Evolutionary conservation across 2,888 invertebrate species (phyloP), one percentile per base, ranked within the genome.

Genomic region (Eudemis profundana): DNA sequence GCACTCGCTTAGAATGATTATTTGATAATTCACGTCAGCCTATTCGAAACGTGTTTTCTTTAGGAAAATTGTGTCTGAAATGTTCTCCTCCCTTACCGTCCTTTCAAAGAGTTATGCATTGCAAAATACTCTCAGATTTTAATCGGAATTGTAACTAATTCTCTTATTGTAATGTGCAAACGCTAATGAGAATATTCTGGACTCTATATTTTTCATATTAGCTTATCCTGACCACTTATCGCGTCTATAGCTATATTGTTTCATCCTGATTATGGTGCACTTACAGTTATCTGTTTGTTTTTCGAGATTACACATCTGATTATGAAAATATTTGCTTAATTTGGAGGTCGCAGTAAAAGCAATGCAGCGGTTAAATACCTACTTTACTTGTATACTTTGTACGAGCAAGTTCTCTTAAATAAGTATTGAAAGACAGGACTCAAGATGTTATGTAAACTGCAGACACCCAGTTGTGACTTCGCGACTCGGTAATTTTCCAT

Each of bases 401-500:
- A 50, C 57, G 57, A 50, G 57, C 33, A 64, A n/a, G n/a, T 51
- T 64, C 40, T 44, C 44, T 56, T 49, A 15, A n/a, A 23, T 53
- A 38, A 54, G 57, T 47, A 60, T 57, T 51, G 51, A 53, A 38
- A 38, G 63, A 47, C 44, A 29, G 36, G 38, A 60, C 59, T 65
- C 38, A 27, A 29, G 51, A 47, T 65, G 65, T 65, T 65, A 65
- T 65, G 65, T 65, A 65, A 65, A 65, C 65, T 47, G 4, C 40
- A 21, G 38, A 38, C 61, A 60, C 44, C 50, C 42, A 60, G 38
- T 53, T 21, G 42, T 36, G 33, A 38, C 56, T 38, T 53, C 29
- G 42, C 42, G 33, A 38, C 56, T 38, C 59, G 38, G 67, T 67
- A 59, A 57, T 50, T 57, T 69, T 69, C 67, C 69, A 61, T 50